Conservation (phyloP, 1,140 invertebrate genomes). For the Orius laevigatus region DNA sequence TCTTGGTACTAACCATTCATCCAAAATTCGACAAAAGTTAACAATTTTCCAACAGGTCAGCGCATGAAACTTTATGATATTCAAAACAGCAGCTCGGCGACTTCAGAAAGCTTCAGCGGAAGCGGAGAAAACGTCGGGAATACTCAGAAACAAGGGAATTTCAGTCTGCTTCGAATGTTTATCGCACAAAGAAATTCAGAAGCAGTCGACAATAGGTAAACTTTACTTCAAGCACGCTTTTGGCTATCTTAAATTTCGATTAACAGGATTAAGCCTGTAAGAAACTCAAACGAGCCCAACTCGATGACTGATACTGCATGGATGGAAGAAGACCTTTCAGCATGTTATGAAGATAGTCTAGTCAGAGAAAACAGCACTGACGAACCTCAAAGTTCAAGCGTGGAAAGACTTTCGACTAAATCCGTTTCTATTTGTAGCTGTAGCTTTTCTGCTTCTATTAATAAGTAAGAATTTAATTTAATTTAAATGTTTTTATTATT, state of each 20-base stretch:
- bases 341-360: conserved; percentile 25
- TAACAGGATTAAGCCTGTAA: background rate
- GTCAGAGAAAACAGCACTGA: conserved; percentile 20
- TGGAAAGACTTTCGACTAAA: conserved; percentile 12
- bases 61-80: conserved; percentile 49
- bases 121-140: conserved; percentile 24
- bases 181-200: conserved; percentile 48
- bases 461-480: conserved; percentile 10
- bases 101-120: conserved; percentile 27
- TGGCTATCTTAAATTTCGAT: no score
- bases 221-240: no score
- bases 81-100: conserved; percentile 31
- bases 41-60: conserved; percentile 15
- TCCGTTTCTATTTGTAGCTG: conserved; percentile 20
- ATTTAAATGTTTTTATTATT: conserved; percentile 1
- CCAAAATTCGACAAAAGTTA: background rate
- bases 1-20: conserved; percentile 3
- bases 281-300: conserved; percentile 4
- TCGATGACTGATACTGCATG: conserved; percentile 1
- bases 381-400: conserved; percentile 11
- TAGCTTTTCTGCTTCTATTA: conserved; percentile 11
- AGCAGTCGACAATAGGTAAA: conserved; percentile 2
- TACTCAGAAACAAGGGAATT: conserved; percentile 38
- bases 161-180: conserved; percentile 73
- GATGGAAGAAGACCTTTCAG: conserved; percentile 8